Conservation (phyloP, 2,113 vertebrate species). For the Cyanoramphus novaezelandiae region DNA sequence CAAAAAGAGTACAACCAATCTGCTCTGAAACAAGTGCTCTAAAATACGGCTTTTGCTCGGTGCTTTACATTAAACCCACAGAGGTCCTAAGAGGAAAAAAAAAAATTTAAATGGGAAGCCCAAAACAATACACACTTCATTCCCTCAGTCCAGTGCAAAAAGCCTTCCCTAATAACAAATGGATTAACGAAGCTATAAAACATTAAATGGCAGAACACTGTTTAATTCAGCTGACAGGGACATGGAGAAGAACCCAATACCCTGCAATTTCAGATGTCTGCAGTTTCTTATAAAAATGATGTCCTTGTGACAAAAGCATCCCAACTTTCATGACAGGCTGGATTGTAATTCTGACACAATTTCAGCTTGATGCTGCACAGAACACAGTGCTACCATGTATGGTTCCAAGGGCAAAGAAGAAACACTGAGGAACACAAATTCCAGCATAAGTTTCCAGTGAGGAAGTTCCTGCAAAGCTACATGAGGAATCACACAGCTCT, state of each 20-base stretch:
- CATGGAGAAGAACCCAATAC: neutral
- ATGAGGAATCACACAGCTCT: neutral
- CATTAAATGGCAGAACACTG: neutral
- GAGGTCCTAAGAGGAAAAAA: neutral
- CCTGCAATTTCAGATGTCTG: neutral
- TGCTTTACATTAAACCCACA: neutral
- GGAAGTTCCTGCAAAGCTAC: neutral
- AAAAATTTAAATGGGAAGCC: neutral
- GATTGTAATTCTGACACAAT: neutral
- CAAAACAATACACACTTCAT: neutral
- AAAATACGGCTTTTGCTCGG: neutral
- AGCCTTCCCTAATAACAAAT: neutral
- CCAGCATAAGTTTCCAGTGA: neutral
- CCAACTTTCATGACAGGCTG: neutral
- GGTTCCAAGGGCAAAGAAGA: neutral
- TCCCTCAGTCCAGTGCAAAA: neutral
- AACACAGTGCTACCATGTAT: accelerated
- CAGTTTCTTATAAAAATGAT: neutral
- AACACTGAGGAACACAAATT: neutral
- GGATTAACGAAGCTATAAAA: neutral
- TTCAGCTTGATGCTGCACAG: neutral
- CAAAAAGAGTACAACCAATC: neutral
- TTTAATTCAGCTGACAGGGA: neutral
- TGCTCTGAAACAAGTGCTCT: neutral
- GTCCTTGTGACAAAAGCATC: neutral